A percentile compares a stretch with the other conserved stretches of the same genome.
phyloP scores from a whole-genome alignment of 2,797 vertebrate genomes.

The Centropyge bicolor region DNA sequence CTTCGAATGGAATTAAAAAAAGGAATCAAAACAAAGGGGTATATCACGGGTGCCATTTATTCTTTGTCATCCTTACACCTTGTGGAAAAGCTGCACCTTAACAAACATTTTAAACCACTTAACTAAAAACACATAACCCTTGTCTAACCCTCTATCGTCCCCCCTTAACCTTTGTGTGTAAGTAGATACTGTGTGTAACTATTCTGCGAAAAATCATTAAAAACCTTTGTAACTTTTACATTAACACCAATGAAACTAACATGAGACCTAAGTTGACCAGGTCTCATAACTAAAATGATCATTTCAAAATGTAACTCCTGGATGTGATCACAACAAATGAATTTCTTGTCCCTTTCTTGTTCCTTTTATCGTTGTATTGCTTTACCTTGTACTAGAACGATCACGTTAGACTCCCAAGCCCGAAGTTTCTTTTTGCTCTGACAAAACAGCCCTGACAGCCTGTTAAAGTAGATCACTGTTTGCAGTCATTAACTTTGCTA shows the following conservation, averaged over 20 bases:
- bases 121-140: slow-evolving; percentile 89
- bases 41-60: slow-evolving; percentile 27
- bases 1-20: slow-evolving; percentile 43
- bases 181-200: slow-evolving; percentile 83
- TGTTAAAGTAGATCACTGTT: slow-evolving; percentile 70
- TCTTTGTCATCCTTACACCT: slow-evolving; percentile 78
- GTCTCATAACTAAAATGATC: slow-evolving; percentile 52
- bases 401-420: slow-evolving; percentile 39
- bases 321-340: slow-evolving; percentile 39
- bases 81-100: slow-evolving; percentile 84
- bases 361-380: slow-evolving; percentile 45
- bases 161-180: slow-evolving; percentile 84
- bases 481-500: slow-evolving; percentile 76
- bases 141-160: slow-evolving; percentile 88
- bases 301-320: slow-evolving; percentile 49
- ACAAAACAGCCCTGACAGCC: slow-evolving; percentile 66
- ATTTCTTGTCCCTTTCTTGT: slow-evolving; percentile 33
- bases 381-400: slow-evolving; percentile 47
- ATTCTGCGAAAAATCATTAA: slow-evolving; percentile 68
- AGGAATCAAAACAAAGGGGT: slow-evolving; percentile 17
- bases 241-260: slow-evolving; percentile 57
- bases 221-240: slow-evolving; percentile 67
- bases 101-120: slow-evolving; percentile 81
- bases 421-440: slow-evolving; percentile 40
- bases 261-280: slow-evolving; percentile 32